These are phyloP conservation scores for Etia nguti DNA, from an alignment of 2,113 vertebrate species.

Conservation along the genomic window DNA sequence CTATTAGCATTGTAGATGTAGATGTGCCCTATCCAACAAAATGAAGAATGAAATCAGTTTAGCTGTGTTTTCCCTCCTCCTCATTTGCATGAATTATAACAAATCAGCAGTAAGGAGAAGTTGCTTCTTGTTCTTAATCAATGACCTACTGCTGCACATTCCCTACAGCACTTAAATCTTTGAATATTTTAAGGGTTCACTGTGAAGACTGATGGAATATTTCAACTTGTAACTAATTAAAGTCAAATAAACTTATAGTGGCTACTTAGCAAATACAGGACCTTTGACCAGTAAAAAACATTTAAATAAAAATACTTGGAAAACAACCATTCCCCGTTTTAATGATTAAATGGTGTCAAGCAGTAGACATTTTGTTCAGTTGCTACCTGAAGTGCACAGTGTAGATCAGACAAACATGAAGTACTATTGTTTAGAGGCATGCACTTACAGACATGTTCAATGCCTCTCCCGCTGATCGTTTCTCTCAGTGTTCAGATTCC, in stretches of 20 bases:
- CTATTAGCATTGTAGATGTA: background rate
- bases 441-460: background rate
- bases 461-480: background rate
- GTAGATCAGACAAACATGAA: conserved; percentile 14
- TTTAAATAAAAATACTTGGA: background rate
- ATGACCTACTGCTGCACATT: background rate
- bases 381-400: conserved; percentile 8
- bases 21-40: background rate
- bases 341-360: background rate
- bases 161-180: background rate
- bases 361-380: conserved; percentile 18
- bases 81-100: background rate
- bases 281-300: background rate
- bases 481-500: background rate
- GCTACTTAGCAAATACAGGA: conserved; percentile 7
- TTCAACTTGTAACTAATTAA: background rate
- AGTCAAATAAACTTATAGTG: background rate
- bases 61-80: background rate
- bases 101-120: background rate
- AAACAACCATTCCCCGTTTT: background rate
- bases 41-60: background rate
- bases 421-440: conserved; percentile 35
- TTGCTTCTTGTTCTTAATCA: background rate
- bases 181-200: background rate
- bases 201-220: background rate